A percentile compares a stretch with the other conserved stretches of the same genome.
Conservation (phyloP, 1,140 invertebrate genomes). For the Leptinotarsa texana region DNA sequence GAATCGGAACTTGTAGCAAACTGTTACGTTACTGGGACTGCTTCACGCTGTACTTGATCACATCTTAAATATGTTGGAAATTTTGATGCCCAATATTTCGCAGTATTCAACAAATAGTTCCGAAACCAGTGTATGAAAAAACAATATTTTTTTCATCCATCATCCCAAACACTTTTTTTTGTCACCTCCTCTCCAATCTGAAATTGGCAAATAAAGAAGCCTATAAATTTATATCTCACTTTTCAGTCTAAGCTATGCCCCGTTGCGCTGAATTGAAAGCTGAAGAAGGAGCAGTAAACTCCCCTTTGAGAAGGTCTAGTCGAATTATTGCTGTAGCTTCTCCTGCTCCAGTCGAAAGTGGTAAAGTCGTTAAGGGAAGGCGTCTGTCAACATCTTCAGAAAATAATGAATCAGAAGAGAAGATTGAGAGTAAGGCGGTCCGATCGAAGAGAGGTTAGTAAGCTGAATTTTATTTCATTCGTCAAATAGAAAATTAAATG, state of each 20-base stretch:
- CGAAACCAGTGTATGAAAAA: no score
- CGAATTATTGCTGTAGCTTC: conserved; percentile 20
- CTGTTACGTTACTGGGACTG: no score
- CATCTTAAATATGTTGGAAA: no score
- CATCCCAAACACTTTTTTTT: no score
- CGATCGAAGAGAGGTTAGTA: conserved; percentile 20
- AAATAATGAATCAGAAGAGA: conserved; percentile 8
- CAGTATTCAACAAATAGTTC: no score
- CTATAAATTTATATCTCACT: background rate
- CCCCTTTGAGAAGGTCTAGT: conserved; percentile 22
- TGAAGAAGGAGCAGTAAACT: conserved; percentile 6
- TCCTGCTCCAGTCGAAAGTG: background rate
- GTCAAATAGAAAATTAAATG: no score
- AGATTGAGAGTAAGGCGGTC: background rate
- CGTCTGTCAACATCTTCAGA: conserved; percentile 2
- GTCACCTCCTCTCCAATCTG: no score
- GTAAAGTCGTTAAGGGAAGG: conserved; percentile 4
- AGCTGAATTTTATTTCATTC: background rate
- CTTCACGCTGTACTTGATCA: no score
- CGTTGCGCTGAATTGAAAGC: conserved; percentile 14
- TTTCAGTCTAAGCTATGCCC: conserved; percentile 16
- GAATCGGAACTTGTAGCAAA: no score
- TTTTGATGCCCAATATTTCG: no score
- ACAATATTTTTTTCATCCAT: no score
- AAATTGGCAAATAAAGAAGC: no score